Evolutionary conservation across 1,140 invertebrate genomes (phyloP).

Genomic region (Bombus waltoni): DNA sequence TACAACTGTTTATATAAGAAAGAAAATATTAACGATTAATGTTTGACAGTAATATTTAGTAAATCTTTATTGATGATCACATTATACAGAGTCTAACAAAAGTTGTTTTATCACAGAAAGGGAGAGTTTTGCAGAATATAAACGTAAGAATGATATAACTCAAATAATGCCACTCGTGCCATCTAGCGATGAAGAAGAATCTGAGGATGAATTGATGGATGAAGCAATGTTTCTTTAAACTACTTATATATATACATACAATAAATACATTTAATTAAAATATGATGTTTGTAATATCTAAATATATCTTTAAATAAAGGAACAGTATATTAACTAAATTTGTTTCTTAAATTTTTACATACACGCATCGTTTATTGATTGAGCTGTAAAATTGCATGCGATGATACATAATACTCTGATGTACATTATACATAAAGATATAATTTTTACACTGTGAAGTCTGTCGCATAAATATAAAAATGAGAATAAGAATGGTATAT

Average conservation of each 20-base stretch:
- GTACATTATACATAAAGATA: not conserved
- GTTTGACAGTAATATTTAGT: not conserved
- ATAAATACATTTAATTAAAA: not conserved
- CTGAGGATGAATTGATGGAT: conserved; percentile 71
- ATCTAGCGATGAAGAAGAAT: conserved; percentile 70
- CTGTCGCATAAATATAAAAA: not conserved
- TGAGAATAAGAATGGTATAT: not conserved
- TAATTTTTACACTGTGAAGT: not conserved
- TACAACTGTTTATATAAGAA: not conserved
- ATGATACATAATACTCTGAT: not conserved
- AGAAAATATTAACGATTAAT: not conserved
- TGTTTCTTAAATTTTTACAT: not conserved
- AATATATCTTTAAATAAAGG: not conserved
- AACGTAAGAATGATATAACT: conserved; percentile 61
- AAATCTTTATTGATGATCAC: not conserved
- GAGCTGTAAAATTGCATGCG: not conserved
- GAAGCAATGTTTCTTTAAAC: conserved; percentile 6
- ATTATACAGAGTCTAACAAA: not conserved
- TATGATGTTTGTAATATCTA: not conserved
- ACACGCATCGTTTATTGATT: not conserved
- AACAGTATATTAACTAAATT: not conserved
- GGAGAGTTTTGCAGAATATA: conserved; percentile 69
- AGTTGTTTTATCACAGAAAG: conserved; percentile 48
- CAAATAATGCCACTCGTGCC: conserved; percentile 68
- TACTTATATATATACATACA: not conserved